Evolutionary conservation across 2,888 invertebrate genomes (phyloP).

Genomic region (Polylopha cassiicola): DNA sequence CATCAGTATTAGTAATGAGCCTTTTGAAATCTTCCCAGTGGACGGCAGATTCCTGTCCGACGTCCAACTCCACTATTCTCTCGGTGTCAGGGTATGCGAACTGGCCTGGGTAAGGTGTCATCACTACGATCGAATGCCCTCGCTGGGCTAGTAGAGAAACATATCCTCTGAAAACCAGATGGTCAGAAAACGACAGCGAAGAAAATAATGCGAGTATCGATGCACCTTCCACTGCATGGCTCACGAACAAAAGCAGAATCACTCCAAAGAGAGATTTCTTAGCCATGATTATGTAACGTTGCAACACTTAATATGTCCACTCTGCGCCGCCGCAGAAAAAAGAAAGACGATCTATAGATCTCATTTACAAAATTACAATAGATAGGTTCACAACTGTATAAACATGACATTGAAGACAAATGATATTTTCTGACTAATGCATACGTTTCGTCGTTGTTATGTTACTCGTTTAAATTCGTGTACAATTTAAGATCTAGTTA

Average conservation of each 20-base stretch:
- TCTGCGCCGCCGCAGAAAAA: slow-evolving; percentile 28
- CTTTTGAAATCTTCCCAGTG: slow-evolving; percentile 59
- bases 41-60: slow-evolving; percentile 51
- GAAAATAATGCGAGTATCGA: slow-evolving; percentile 62
- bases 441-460: no score
- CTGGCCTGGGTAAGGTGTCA: slow-evolving; percentile 67
- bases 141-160: slow-evolving; percentile 49
- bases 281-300: slow-evolving; percentile 33
- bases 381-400: slow-evolving; percentile 36
- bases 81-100: slow-evolving; percentile 53
- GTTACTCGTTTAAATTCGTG: no score
- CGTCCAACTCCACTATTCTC: slow-evolving; percentile 57
- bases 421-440: slow-evolving; percentile 18
- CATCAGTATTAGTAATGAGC: slow-evolving; percentile 55
- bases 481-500: no score
- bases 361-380: slow-evolving; percentile 3
- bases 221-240: slow-evolving; percentile 40
- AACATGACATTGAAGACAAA: slow-evolving; percentile 35
- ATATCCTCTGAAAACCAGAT: slow-evolving; percentile 59
- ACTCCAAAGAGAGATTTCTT: slow-evolving; percentile 31
- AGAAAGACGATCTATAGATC: slow-evolving; percentile 23
- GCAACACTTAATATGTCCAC: slow-evolving; percentile 29
- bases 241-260: slow-evolving; percentile 32
- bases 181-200: slow-evolving; percentile 61
- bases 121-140: slow-evolving; percentile 58